phyloP scores from a whole-genome alignment of 2,888 invertebrate genomes.

The Orchesellides sinensis region DNA sequence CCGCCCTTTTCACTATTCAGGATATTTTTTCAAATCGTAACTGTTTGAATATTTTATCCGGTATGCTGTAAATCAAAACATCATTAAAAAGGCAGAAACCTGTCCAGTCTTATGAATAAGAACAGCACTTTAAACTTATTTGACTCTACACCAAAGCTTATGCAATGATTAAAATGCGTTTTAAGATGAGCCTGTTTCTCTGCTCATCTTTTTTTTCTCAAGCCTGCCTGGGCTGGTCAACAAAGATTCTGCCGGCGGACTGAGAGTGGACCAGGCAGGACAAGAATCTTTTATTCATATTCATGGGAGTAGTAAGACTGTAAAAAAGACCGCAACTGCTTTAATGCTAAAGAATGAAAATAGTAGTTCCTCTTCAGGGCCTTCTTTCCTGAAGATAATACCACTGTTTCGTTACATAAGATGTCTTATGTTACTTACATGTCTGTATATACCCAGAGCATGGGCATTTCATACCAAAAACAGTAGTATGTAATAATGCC shows the following conservation, averaged over 20 bases:
- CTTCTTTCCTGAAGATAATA: constrained; percentile 36
- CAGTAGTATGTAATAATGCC: constrained; percentile 12
- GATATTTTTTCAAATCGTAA: no score
- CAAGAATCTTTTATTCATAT: constrained; percentile 61
- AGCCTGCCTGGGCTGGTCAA: constrained; percentile 57
- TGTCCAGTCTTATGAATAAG: constrained; percentile 4
- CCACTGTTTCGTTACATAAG: no score
- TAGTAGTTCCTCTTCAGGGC: constrained; percentile 59
- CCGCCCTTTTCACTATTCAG: no score
- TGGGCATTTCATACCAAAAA: constrained; percentile 39
- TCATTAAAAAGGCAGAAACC: constrained; percentile 41
- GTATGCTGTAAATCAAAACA: constrained; percentile 49
- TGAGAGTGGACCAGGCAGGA: constrained; percentile 64
- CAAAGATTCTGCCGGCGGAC: constrained; percentile 67
- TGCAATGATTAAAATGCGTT: background rate
- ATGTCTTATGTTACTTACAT: background rate
- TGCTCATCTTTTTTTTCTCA: constrained; percentile 11
- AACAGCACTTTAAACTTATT: background rate
- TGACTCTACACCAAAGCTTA: constrained; percentile 21
- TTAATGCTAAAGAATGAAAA: constrained; percentile 42
- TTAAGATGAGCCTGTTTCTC: constrained; percentile 29
- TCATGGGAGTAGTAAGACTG: background rate
- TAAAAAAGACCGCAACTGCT: background rate
- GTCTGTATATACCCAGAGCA: background rate
- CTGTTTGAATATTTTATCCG: no score